Evolutionary conservation across 2,797 vertebrate species (phyloP).

Genomic region (Crax fasciolata): DNA sequence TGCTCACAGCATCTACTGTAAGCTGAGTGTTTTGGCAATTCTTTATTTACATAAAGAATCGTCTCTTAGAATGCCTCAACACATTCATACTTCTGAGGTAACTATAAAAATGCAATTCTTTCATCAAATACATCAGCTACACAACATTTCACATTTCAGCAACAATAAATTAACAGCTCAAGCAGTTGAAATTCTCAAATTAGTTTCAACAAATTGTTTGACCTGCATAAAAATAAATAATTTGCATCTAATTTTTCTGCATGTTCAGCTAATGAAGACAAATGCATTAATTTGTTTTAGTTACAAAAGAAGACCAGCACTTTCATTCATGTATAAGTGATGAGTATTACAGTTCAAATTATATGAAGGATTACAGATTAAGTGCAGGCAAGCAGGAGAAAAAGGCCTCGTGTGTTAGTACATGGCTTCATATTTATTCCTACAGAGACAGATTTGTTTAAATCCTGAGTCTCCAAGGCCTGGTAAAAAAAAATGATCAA

Average conservation of each 20-base stretch:
- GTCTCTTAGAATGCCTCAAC: not conserved
- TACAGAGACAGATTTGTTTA: not conserved
- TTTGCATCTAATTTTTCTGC: constrained; percentile 51
- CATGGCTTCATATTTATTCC: constrained; percentile 10
- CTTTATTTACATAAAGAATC: not conserved
- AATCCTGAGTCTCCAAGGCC: not conserved
- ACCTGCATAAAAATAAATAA: constrained; percentile 74
- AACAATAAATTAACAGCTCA: constrained; percentile 63
- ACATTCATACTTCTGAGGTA: not conserved
- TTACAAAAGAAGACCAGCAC: constrained; percentile 61
- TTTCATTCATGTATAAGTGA: constrained; percentile 72
- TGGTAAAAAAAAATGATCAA: not conserved
- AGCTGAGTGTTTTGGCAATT: not conserved
- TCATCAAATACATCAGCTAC: not conserved
- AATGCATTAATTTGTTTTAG: constrained; percentile 78
- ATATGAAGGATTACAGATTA: constrained; percentile 70
- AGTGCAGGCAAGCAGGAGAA: constrained; percentile 46
- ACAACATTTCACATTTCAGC: not conserved
- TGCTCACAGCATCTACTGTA: not conserved
- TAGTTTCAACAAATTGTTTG: constrained; percentile 65
- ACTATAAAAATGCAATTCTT: not conserved
- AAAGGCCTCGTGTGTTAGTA: constrained; percentile 32
- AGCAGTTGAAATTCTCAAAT: constrained; percentile 66
- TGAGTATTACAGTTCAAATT: constrained; percentile 72
- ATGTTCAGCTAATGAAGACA: constrained; percentile 79